A percentile compares a stretch with the other conserved stretches of the same genome.
These are phyloP conservation scores for Pristiophorus japonicus DNA, from an alignment of 2,113 vertebrate genomes.

Conservation along the genomic window DNA sequence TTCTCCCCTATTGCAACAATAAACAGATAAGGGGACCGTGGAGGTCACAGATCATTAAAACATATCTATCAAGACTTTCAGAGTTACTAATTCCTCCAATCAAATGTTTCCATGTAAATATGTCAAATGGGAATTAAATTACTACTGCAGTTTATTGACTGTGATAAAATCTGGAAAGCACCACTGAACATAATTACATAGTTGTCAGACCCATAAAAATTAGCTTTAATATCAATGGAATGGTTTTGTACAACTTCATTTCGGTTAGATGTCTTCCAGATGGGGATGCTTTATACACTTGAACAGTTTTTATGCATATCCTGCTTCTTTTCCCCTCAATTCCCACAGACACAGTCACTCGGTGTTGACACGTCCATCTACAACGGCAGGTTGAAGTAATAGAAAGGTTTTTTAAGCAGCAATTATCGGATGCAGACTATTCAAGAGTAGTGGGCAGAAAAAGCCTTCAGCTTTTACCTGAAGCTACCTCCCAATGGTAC, in stretches of 20 bases:
- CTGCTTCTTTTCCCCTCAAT: constrained; percentile 73
- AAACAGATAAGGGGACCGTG: constrained; percentile 89
- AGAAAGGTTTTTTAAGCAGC: neutral
- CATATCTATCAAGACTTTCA: constrained; percentile 99
- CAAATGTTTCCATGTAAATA: constrained; percentile 99
- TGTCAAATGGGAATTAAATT: constrained; percentile 99
- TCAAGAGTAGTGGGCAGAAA: neutral
- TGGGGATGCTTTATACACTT: constrained; percentile 97
- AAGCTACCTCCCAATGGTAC: neutral
- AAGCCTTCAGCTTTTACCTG: constrained; percentile 9
- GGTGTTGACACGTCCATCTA: constrained; percentile 50
- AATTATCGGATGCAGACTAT: neutral
- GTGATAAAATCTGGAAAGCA: constrained; percentile 99
- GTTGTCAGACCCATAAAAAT: constrained; percentile 99
- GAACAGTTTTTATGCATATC: constrained; percentile 95
- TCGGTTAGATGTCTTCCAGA: constrained; percentile 99
- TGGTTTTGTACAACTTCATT: constrained; percentile 99
- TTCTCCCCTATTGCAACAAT: constrained; percentile 92
- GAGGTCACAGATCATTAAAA: constrained; percentile 99
- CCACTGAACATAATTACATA: constrained; percentile 99
- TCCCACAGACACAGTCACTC: constrained; percentile 88
- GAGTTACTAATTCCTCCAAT: constrained; percentile 99
- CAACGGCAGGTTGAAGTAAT: neutral
- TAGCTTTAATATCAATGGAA: constrained; percentile 99
- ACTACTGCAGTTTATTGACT: constrained; percentile 99